Conservation (phyloP, 1,140 invertebrate genomes). For the Argopecten irradians region DNA sequence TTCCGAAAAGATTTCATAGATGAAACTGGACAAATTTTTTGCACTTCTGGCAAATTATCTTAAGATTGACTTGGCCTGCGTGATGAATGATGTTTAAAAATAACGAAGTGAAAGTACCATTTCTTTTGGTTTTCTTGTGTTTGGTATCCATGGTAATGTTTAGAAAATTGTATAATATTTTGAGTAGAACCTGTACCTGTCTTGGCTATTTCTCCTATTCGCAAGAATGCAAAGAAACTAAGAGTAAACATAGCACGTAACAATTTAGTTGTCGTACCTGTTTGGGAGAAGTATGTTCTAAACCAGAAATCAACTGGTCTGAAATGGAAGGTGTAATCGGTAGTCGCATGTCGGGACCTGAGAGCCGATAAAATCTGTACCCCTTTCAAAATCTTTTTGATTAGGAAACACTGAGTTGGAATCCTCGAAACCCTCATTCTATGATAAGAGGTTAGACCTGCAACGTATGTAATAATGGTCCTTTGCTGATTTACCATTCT, state of each 20-base stretch:
- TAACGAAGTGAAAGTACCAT: neutral
- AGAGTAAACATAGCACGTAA: conserved; percentile 15
- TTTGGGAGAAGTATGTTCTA: neutral
- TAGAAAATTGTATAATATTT: neutral
- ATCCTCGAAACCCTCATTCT: neutral
- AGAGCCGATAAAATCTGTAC: neutral
- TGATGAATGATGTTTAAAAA: conserved; percentile 31
- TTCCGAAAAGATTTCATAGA: neutral
- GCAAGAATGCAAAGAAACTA: conserved; percentile 19
- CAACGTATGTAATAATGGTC: conserved; percentile 12
- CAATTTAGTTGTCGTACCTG: neutral
- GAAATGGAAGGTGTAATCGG: conserved; percentile 33
- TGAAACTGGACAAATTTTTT: neutral
- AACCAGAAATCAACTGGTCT: neutral
- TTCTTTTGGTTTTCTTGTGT: neutral
- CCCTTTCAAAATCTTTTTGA: conserved; percentile 11
- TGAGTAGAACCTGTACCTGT: neutral
- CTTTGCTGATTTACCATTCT: neutral
- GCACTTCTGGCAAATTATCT: neutral
- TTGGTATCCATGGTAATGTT: neutral
- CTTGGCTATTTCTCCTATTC: conserved; percentile 17
- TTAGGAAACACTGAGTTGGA: conserved; percentile 21
- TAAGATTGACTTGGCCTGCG: neutral
- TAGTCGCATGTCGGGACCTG: neutral
- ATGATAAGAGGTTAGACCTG: neutral